Conservation (phyloP, 1,140 invertebrate species). For the Drosophila sturtevanti region DNA sequence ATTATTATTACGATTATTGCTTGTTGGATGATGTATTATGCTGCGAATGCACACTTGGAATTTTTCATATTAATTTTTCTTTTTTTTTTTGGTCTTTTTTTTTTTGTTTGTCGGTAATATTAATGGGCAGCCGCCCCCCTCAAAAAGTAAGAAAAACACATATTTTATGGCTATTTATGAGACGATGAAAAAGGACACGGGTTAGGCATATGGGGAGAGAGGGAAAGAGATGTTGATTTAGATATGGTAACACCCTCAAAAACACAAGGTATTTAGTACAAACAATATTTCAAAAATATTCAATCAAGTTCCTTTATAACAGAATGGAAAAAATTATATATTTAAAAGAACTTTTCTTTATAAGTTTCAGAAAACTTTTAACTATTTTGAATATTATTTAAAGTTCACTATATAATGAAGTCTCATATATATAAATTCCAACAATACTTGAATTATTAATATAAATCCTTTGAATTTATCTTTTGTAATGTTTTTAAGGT, state of each 20-base stretch:
- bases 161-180: conserved; percentile 50
- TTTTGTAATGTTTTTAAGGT: no score
- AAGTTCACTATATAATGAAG: no score
- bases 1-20: conserved; percentile 59
- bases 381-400: no score
- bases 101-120: conserved; percentile 41
- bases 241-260: conserved; percentile 28
- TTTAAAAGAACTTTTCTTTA: no score
- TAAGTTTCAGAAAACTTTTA: no score
- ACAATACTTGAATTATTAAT: no score
- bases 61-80: conserved; percentile 75
- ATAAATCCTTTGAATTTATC: no score
- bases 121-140: conserved; percentile 66
- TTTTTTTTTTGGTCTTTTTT: background rate
- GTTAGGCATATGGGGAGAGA: background rate
- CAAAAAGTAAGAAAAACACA: conserved; percentile 1
- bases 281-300: no score
- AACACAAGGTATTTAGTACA: no score
- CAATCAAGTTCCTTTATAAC: no score
- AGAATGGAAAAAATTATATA: no score
- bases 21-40: conserved; percentile 72
- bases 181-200: background rate
- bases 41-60: conserved; percentile 73
- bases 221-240: background rate
- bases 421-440: no score